Conservation (phyloP, 1,140 invertebrate genomes). For the Ceratoteleas bidentatus region DNA sequence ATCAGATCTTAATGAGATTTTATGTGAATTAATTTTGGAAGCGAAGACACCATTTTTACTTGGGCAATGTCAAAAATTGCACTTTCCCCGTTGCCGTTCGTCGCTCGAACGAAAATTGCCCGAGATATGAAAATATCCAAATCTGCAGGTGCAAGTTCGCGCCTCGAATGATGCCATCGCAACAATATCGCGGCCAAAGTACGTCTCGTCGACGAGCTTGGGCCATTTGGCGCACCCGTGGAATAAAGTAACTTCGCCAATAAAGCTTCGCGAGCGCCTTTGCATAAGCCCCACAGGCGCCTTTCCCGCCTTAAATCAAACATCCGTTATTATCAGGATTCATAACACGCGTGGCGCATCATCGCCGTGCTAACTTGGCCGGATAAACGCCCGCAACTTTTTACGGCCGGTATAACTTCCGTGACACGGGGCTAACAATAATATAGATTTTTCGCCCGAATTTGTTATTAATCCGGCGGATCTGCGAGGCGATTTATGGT, state of each 20-base stretch:
- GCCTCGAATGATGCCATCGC: background rate
- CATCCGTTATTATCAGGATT: constrained; percentile 36
- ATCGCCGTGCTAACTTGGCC: background rate
- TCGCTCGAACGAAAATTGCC: no score
- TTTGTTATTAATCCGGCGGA: constrained; percentile 14
- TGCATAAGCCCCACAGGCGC: constrained; percentile 22
- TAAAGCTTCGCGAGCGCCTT: constrained; percentile 11
- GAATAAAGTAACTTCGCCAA: constrained; percentile 24
- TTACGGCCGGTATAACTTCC: constrained; percentile 15
- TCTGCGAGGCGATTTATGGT: constrained; percentile 22
- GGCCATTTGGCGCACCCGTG: background rate
- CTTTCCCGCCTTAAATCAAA: constrained; percentile 32
- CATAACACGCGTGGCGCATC: constrained; percentile 24
- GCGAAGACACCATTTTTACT: no score
- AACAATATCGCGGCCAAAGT: background rate
- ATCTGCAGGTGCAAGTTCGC: background rate
- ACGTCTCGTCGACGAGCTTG: background rate
- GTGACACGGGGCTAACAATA: constrained; percentile 6
- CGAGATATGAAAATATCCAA: background rate
- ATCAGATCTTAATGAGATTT: no score
- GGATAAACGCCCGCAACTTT: constrained; percentile 19
- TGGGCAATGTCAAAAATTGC: no score
- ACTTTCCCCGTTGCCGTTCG: no score
- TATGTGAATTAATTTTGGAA: no score
- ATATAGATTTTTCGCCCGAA: background rate